Base-by-base conservation (phyloP, 2,113 vertebrate species). In the Setophaga kirtlandii region DNA sequence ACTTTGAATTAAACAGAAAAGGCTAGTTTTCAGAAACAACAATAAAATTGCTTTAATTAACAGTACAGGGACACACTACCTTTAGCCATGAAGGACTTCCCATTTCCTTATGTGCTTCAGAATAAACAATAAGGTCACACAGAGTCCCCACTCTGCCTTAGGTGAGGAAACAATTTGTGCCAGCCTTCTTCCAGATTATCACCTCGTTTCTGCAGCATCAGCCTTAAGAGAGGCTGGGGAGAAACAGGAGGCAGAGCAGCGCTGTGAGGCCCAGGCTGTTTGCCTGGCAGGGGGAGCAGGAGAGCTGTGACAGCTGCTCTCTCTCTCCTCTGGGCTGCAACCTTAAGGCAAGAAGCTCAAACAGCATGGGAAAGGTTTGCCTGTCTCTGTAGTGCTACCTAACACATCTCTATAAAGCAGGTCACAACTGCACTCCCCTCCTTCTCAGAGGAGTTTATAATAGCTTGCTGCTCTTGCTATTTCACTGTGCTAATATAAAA, bases 251-350 rank as follows among this genome's bases (percentile, higher is more conserved):
- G 23, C 28, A 13, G 70, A 44, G 23, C 0, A 2, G 20, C 4
- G 41, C 53, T 0, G 10, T 3, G 30, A 71, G 49, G 67, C 37
- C 49, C 42, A 22, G 53, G 67, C 65, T 75, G 20, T 42, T 30
- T 64, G 74, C 81, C 81, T 96, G 83, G 67, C 89, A 96, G 95
- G 46, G 83, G 89, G 77, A 93, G 77, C 70, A 87, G 84, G 74
- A 96, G 87, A 89, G 77, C 84, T 53, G 52, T 27, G 65, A 56
- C 76, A 63, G 83, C 73, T 52, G 63, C 59, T 80, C 67, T 42
- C 53, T 37, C 60, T 31, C 62, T 41, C 49, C 85, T 59, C 58
- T 46, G 88, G 76, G 73, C 56, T 92, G 69, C 44, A 88, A 15
- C 79, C 69, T 89, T 15, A 42, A 80, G 56, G 76, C 33, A n/a